phyloP scores from a whole-genome alignment of 2,888 invertebrate genomes.

The Isoperla grammatica region DNA sequence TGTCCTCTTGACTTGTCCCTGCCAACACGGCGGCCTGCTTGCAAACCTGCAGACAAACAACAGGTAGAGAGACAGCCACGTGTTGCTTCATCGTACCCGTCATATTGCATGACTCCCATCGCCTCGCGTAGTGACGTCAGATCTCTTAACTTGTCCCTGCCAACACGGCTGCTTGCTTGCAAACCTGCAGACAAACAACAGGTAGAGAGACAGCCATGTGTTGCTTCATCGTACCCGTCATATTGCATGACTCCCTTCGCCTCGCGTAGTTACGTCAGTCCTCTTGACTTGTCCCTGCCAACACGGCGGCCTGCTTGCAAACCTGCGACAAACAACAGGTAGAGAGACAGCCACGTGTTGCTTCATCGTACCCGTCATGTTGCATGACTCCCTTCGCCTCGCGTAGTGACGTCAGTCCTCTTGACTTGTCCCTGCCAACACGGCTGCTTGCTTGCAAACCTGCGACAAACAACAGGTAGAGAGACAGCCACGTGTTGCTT shows the following conservation, averaged over 20 bases:
- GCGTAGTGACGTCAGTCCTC: constrained; percentile 31
- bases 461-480: too few species aligned
- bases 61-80: too few species aligned
- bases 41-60: constrained; percentile 34
- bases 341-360: constrained; percentile 52
- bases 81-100: constrained; percentile 45
- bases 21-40: constrained; percentile 37
- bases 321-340: too few species aligned
- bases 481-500: constrained; percentile 51
- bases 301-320: constrained; percentile 37
- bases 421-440: constrained; percentile 30
- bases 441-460: constrained; percentile 38
- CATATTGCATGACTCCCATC: constrained; percentile 48
- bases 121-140: constrained; percentile 36
- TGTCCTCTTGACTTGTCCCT: constrained; percentile 21
- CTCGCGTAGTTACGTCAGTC: constrained; percentile 33
- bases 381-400: constrained; percentile 45
- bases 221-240: constrained; percentile 46
- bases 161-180: constrained; percentile 37
- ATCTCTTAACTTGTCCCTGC: constrained; percentile 27
- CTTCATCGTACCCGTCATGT: constrained; percentile 47
- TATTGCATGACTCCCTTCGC: constrained; percentile 48
- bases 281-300: constrained; percentile 28
- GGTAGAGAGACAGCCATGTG: too few species aligned
- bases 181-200: constrained; percentile 34